Conservation (phyloP, 2,888 invertebrate species). For the Cantharis nigra region DNA sequence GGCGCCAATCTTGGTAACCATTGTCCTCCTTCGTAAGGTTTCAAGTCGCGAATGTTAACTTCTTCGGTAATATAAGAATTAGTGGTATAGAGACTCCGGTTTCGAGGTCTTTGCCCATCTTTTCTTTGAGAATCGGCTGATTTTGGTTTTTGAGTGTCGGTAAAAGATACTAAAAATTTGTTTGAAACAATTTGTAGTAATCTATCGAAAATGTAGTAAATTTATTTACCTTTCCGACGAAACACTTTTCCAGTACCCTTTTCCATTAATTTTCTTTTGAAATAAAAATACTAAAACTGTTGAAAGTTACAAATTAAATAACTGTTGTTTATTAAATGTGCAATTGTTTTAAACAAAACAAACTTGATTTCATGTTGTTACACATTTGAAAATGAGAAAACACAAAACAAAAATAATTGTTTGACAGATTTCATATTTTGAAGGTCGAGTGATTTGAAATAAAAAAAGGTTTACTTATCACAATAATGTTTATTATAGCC, state of each 20-base stretch:
- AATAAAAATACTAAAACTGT: neutral
- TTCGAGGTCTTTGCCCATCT: conserved; percentile 64
- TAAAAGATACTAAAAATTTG: conserved; percentile 40
- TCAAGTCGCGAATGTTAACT: conserved; percentile 61
- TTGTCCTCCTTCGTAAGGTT: conserved; percentile 61
- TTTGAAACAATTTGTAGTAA: neutral
- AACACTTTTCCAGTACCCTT: conserved; percentile 48
- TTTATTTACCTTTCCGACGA: conserved; percentile 51
- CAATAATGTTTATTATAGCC: neutral
- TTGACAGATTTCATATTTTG: neutral
- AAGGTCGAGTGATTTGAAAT: neutral
- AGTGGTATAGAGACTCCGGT: conserved; percentile 66
- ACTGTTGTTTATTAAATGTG: neutral
- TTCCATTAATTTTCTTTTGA: conserved; percentile 33
- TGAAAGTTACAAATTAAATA: neutral
- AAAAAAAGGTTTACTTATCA: neutral
- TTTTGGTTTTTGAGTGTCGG: conserved; percentile 47
- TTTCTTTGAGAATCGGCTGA: conserved; percentile 30
- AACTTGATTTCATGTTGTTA: neutral
- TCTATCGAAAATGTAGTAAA: neutral
- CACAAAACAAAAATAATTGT: neutral
- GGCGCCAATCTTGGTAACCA: conserved; percentile 65
- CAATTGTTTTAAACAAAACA: neutral
- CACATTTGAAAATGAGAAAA: neutral
- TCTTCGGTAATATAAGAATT: conserved; percentile 69